A percentile compares a stretch with the other conserved stretches of the same genome.
Conservation (phyloP, 2,113 vertebrate species). For the Drymodes brunneopygia region DNA sequence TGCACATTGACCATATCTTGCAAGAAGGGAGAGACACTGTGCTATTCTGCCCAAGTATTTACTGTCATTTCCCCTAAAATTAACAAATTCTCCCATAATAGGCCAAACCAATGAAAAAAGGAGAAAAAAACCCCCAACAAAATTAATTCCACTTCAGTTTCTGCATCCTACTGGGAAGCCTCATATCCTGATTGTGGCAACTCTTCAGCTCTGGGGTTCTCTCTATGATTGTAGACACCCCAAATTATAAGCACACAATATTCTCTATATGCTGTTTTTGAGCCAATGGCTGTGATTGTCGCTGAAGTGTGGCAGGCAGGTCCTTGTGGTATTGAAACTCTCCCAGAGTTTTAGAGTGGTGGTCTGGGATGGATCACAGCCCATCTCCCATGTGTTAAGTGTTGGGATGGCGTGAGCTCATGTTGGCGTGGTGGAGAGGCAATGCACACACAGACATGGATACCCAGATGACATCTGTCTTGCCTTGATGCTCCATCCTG, state of each 20-base stretch:
- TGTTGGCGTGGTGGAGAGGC: rapidly evolving
- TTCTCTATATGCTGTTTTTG: not conserved
- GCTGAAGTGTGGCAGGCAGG: not conserved
- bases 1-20: not conserved
- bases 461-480: rapidly evolving
- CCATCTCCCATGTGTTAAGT: not conserved
- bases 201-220: not conserved
- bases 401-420: not conserved
- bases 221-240: not conserved
- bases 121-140: rapidly evolving
- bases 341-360: not conserved
- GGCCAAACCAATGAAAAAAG: not conserved
- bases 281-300: not conserved
- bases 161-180: not conserved
- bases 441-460: not conserved
- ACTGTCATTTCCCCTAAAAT: not conserved
- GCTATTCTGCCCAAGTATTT: not conserved
- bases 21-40: not conserved
- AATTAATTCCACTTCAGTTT: not conserved
- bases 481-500: not conserved
- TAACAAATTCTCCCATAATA: not conserved
- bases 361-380: not conserved
- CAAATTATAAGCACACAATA: too few relatives aligned
- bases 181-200: not conserved
- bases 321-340: not conserved